Percentiles rank a stretch among this genome's conserved stretches.
Evolutionary conservation across 2,888 invertebrate species (phyloP).

Genomic region (Nebria salina): DNA sequence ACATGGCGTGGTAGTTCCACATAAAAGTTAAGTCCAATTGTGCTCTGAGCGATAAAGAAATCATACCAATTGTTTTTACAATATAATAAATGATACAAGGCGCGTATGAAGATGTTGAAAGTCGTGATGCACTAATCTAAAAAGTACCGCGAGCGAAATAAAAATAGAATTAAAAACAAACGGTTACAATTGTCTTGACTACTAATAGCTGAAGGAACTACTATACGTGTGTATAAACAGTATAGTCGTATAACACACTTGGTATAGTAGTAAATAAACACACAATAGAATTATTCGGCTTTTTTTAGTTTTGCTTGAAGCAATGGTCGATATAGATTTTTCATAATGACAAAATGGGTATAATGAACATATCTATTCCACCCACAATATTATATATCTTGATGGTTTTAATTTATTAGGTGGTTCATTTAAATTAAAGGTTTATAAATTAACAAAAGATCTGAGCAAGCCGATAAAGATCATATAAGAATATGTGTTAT

Average conservation of each 20-base stretch:
- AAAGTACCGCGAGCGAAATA: neutral
- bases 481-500: too few relatives aligned
- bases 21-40: conserved; percentile 30
- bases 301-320: conserved; percentile 21
- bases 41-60: conserved; percentile 26
- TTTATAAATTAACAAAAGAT: neutral
- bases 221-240: too few relatives aligned
- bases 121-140: neutral
- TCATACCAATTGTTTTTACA: conserved; percentile 39
- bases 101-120: neutral
- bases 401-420: neutral
- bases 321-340: conserved; percentile 33
- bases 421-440: neutral
- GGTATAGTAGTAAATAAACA: conserved; percentile 4
- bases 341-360: conserved; percentile 26
- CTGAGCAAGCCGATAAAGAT: too few relatives aligned
- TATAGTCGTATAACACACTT: neutral
- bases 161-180: neutral
- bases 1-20: conserved; percentile 15
- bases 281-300: neutral
- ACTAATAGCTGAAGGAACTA: neutral
- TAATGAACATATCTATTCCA: conserved; percentile 12
- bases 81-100: conserved; percentile 9
- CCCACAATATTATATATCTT: neutral
- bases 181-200: neutral